Evolutionary conservation across 2,888 invertebrate species (phyloP), one percentile per base, ranked within the genome.

Genomic region (Synanthedon andrenaeformis): DNA sequence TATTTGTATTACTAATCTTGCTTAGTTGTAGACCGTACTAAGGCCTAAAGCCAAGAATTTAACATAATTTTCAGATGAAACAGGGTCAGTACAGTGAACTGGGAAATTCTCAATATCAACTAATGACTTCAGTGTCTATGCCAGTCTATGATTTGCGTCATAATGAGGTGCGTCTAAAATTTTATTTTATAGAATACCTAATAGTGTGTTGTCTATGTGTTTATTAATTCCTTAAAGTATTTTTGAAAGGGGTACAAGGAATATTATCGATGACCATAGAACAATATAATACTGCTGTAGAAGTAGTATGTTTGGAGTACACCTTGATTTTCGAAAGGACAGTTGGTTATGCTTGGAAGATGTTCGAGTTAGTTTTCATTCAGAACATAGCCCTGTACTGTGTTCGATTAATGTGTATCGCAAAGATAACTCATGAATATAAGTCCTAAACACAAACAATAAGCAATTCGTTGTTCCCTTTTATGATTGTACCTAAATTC

Each of bases 121-220:
- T 97, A 72, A 95, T 97, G 93, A 97, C 96, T 12, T 96, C 97
- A 6, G 95, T 97, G 13, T 95, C 97, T 55, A 93, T 96, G 89
- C 97, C 97, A 6, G 97, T 97, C 42, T 97, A 96, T 76, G 96
- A 97, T 85, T 91, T 92, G 63, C 92, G 94, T 51, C 92, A 93
- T 62, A 93, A 94, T 79, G 94, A 94, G 90, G 95, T 95, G 89
- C 90, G 93, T 69, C 61, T 54, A 52, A n/a, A 13, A 13, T 45
- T 14, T 14, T 12, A 1, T 53, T 57, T 56, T 55, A 55, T 54
- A 48, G 28, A 52, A 55, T 54, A 35, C 42, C 49, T 50, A 48
- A 52, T 53, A 52, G 54, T 51, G 53, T 56, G 52, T 56, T 42
- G 56, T 57, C 50, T 51, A 54, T 54, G 54, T 52, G 41, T 55